Percentiles rank a stretch among this genome's conserved stretches.
These are phyloP conservation scores for Drosophila emarginata DNA, from an alignment of 2,888 invertebrate species.

Conservation along the genomic window DNA sequence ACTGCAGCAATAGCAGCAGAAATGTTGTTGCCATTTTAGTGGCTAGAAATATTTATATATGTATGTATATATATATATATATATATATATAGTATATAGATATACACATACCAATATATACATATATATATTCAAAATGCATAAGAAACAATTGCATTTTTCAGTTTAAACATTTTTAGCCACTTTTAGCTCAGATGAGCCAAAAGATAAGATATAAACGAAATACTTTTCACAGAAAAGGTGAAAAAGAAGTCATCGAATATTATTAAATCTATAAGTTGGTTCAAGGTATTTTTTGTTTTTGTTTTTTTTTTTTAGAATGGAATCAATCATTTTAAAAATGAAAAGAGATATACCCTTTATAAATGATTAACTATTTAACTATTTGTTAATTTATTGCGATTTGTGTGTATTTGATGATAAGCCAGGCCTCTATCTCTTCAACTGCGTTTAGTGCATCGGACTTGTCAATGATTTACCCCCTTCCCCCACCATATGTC, in stretches of 20 bases:
- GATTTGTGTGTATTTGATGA: not conserved
- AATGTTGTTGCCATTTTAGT: slow-evolving; percentile 1
- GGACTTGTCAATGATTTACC: not conserved
- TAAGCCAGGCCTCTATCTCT: slow-evolving; percentile 3
- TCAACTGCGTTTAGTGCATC: not conserved
- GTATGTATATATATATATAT: slow-evolving; percentile 28
- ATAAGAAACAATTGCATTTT: slow-evolving; percentile 59
- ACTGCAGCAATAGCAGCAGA: not conserved
- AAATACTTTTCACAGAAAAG: not conserved
- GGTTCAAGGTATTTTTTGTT: not conserved
- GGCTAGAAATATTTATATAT: not conserved
- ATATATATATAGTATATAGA: not conserved
- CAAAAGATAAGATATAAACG: not conserved
- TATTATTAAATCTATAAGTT: not conserved
- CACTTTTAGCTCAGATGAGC: not conserved
- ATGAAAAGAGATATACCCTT: not conserved
- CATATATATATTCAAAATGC: slow-evolving; percentile 58
- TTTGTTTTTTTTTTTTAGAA: too few species aligned
- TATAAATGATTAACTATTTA: not conserved
- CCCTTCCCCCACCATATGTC: not conserved
- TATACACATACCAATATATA: slow-evolving; percentile 27
- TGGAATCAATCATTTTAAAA: too few species aligned
- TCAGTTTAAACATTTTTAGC: slow-evolving; percentile 30
- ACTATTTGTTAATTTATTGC: not conserved
- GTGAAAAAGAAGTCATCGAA: not conserved